phyloP scores from a whole-genome alignment of 2,888 invertebrate genomes.

The Calameuta filiformis region DNA sequence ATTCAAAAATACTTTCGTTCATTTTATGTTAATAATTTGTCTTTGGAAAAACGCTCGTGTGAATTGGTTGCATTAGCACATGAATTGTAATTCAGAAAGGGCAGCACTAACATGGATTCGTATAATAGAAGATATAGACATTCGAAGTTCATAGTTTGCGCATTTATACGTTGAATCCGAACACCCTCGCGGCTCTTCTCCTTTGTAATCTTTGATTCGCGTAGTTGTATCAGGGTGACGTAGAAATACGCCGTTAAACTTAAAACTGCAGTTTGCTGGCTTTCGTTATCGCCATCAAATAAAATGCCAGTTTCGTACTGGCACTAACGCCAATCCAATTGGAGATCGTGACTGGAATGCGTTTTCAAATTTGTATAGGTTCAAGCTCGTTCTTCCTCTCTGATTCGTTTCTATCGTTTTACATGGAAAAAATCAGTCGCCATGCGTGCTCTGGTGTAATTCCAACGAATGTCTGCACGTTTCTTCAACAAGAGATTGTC shows the following conservation, averaged over 20 bases:
- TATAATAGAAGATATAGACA: not conserved
- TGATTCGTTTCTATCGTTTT: not conserved
- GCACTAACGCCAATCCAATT: not conserved
- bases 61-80: no score
- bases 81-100: no score
- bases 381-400: not conserved
- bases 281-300: not conserved
- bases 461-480: not conserved
- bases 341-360: not conserved
- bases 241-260: slow-evolving; percentile 16
- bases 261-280: slow-evolving; percentile 12
- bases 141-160: not conserved
- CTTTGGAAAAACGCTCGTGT: no score
- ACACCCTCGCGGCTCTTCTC: not conserved
- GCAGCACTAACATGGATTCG: not conserved
- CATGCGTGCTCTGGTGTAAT: not conserved
- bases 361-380: not conserved
- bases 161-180: not conserved
- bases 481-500: not conserved
- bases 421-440: not conserved
- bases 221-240: not conserved
- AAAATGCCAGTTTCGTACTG: not conserved
- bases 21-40: no score
- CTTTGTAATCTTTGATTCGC: not conserved
- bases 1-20: no score